Evolutionary conservation across 2,797 vertebrate genomes (phyloP).

Genomic region (Philypnodon macrostomus): DNA sequence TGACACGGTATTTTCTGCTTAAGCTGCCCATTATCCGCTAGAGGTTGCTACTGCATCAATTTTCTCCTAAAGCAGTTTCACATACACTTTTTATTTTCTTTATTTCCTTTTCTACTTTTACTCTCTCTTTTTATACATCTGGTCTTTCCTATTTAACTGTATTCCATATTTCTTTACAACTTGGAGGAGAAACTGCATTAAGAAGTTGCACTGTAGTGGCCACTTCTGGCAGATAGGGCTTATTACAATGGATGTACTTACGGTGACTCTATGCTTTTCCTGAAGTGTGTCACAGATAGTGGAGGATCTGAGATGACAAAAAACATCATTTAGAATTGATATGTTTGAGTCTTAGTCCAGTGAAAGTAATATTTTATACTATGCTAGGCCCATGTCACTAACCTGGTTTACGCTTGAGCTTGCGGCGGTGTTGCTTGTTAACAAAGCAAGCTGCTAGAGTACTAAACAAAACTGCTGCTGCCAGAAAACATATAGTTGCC

Average conservation of each 20-base stretch:
- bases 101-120: background rate
- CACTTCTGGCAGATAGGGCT: constrained; percentile 41
- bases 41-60: constrained; percentile 52
- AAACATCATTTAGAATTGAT: constrained; percentile 44
- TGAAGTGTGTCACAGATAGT: constrained; percentile 98
- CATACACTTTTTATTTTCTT: no score
- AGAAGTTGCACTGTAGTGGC: constrained; percentile 41
- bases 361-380: no score
- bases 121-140: background rate
- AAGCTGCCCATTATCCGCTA: constrained; percentile 51
- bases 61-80: background rate
- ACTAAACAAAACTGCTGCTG: constrained; percentile 96
- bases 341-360: no score
- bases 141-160: constrained; percentile 4
- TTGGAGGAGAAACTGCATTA: constrained; percentile 2
- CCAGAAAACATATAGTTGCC: constrained; percentile 98
- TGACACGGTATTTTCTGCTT: constrained; percentile 53
- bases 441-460: constrained; percentile 98
- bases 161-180: constrained; percentile 11
- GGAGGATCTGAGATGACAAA: constrained; percentile 88
- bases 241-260: constrained; percentile 79
- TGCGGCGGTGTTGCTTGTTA: constrained; percentile 96
- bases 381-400: no score
- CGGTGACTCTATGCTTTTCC: constrained; percentile 99
- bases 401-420: constrained; percentile 98